Evolutionary conservation across 37 sponge, comb jelly and placozoan genomes (phyloP).

Genomic region (Oopsacas minuta): DNA sequence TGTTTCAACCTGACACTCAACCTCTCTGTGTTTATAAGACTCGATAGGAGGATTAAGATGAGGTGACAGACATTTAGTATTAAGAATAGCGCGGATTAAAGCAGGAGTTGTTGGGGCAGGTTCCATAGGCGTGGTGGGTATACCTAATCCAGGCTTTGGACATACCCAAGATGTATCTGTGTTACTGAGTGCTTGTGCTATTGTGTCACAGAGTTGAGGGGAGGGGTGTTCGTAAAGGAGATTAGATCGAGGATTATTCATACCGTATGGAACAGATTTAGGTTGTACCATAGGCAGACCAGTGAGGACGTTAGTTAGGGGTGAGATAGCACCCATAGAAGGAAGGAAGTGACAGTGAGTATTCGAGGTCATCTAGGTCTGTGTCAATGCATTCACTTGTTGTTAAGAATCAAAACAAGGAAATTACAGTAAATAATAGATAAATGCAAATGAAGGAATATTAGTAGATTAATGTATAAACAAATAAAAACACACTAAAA

Average conservation of each 20-base stretch:
- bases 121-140: not conserved
- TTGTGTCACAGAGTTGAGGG: not conserved
- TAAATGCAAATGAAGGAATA: no score
- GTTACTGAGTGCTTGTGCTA: not conserved
- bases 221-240: not conserved
- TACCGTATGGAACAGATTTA: not conserved
- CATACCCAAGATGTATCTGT: not conserved
- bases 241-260: not conserved
- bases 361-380: not conserved
- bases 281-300: slow-evolving; percentile 4
- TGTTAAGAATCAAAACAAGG: no score
- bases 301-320: not conserved
- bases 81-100: not conserved
- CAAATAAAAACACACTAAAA: no score
- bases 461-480: no score
- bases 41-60: not conserved
- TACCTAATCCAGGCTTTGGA: not conserved
- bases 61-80: not conserved
- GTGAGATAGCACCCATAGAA: not conserved
- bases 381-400: no score
- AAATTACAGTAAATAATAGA: no score
- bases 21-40: not conserved
- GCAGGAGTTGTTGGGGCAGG: not conserved
- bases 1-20: not conserved
- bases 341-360: not conserved